Conservation (phyloP, 2,797 vertebrate genomes). For the Liasis olivaceus region DNA sequence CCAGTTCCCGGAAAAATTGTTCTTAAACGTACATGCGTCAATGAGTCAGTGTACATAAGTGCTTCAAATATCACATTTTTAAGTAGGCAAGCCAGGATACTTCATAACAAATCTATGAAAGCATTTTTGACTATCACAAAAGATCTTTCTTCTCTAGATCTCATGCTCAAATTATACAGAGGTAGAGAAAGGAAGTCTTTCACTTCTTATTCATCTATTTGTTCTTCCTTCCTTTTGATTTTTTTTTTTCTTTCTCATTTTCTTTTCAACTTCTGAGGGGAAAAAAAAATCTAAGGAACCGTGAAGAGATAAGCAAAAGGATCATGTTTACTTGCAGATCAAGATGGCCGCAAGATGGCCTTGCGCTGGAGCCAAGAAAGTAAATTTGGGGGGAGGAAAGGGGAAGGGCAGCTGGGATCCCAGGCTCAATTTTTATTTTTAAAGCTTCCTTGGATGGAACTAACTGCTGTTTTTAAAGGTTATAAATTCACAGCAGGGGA, state of each 20-base stretch:
- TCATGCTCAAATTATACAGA: background rate
- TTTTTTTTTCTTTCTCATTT: background rate
- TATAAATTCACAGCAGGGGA: constrained; percentile 49
- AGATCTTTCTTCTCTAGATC: background rate
- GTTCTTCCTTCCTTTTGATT: constrained; percentile 1
- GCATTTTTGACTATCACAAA: background rate
- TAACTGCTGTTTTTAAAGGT: constrained; percentile 34
- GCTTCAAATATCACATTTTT: background rate
- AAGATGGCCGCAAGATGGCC: constrained; percentile 13
- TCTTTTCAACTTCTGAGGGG: constrained; percentile 3
- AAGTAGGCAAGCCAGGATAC: background rate
- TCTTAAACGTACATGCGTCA: background rate
- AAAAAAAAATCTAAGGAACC: background rate
- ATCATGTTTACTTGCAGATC: constrained; percentile 15
- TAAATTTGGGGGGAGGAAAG: background rate
- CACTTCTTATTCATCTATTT: background rate
- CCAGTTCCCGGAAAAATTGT: background rate
- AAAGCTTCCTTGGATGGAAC: constrained; percentile 42
- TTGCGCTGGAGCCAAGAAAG: background rate
- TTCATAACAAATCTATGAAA: background rate
- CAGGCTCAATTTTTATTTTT: background rate
- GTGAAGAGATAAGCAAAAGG: background rate
- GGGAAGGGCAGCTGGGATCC: background rate
- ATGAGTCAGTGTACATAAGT: background rate
- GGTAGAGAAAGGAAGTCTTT: background rate